Evolutionary conservation across 1,140 invertebrate genomes (phyloP), one percentile per base, ranked within the genome.

Genomic region (Neomicropteryx cornuta): DNA sequence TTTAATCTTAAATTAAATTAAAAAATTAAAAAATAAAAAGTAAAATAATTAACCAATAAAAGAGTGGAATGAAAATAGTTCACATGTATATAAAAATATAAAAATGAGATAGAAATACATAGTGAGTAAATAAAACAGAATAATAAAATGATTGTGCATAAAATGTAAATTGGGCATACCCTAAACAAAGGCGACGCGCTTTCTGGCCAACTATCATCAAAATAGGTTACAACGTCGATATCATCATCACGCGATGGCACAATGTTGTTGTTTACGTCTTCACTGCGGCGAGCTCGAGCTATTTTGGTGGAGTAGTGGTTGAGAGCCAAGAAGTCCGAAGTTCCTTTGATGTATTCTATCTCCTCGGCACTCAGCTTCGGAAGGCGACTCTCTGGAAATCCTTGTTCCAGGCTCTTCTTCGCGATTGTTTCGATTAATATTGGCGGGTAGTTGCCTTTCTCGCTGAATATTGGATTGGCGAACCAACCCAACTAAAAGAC

Each of bases 401-500:
- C 58, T 44, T 66, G 49, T 8, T 43, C 31, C 17, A 30, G 30
- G 39, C 70, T 71, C 4, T 56, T 62, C 0, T 45, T 27, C 17
- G 47, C 63, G 18, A 76, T 49, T 2, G 50, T 32, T 2, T 50
- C 36, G 40, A 61, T 68, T 62, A 76, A 67, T 0, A 67, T 24
- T 31, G 44, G 27, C 3, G 72, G 71, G 52, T 75, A 77, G 45
- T 74, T 65, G 0, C 73, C 72, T 1, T 49, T 18, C 5, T 50
- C 38, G 0, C 59, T 60, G 44, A 58, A 72, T 16, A 72, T 64
- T 1, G 72, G 67, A 45, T 75, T 56, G 0, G 68, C 53, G 21
- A 66, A 66, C 52, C 73, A 55, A 4, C 75, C 76, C 46, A 60
- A 66, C 46, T 66, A 42, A 38, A 68, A 74, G 5, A 55, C 41